Conservation (phyloP, 2,888 invertebrate species). For the Rotaria magnacalcarata region DNA sequence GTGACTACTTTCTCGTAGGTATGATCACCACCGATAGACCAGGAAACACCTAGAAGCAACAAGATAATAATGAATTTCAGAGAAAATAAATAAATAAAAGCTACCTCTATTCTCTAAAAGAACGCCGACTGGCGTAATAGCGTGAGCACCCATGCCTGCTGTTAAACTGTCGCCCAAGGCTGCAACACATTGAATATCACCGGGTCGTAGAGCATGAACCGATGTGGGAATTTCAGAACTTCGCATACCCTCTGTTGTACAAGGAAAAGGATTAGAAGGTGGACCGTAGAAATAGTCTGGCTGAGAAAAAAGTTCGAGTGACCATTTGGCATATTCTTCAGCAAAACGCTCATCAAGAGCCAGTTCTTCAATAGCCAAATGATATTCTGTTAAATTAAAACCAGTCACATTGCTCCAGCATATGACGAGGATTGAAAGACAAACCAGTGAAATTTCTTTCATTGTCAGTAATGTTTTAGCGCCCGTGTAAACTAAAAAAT, state of each 20-base stretch:
- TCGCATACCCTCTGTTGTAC: neutral
- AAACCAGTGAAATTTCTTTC: neutral
- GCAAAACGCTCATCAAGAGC: neutral
- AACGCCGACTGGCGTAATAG: conserved; percentile 50
- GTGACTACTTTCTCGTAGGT: conserved; percentile 49
- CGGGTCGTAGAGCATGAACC: conserved; percentile 52
- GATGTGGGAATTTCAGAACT: conserved; percentile 9
- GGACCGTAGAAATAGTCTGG: neutral
- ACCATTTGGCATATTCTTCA: conserved; percentile 7
- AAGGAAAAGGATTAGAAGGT: neutral
- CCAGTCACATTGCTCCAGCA: neutral
- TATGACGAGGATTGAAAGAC: neutral
- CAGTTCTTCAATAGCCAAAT: neutral
- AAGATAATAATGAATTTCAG: neutral
- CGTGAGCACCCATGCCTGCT: conserved; percentile 53
- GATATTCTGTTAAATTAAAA: neutral
- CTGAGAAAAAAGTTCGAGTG: neutral
- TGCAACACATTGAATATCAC: conserved; percentile 51
- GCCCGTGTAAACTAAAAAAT: neutral
- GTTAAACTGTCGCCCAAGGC: conserved; percentile 53
- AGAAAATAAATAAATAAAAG: too few species aligned
- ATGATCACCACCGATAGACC: conserved; percentile 54
- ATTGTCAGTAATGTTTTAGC: neutral
- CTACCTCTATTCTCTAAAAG: conserved; percentile 51
- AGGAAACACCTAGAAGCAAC: conserved; percentile 48